Conservation (phyloP, 2,797 vertebrate genomes). For the Carapus acus region DNA sequence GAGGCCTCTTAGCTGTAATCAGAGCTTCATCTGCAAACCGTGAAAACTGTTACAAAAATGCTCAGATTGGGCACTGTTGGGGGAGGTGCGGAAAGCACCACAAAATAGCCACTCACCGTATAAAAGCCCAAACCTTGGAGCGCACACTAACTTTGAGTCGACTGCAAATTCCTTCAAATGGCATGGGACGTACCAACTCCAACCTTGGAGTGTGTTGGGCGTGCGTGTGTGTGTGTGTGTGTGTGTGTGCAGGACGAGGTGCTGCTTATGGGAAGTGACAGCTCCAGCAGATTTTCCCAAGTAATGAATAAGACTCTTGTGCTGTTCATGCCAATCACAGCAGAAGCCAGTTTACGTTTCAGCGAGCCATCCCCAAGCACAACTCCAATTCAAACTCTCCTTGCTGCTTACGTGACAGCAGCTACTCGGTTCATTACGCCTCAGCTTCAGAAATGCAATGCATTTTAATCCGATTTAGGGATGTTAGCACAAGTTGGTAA, state of each 20-base stretch:
- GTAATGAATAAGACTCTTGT: conserved; percentile 11
- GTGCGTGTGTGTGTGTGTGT: not conserved
- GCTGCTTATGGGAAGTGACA: conserved; percentile 14
- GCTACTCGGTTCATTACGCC: not conserved
- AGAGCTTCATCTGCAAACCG: conserved; percentile 19
- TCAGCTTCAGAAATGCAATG: conserved; percentile 2
- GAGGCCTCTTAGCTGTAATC: conserved; percentile 24
- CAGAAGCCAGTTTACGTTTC: conserved; percentile 18
- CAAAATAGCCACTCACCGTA: not conserved
- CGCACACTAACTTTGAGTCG: not conserved
- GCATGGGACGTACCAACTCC: not conserved
- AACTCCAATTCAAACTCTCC: not conserved
- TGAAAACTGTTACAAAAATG: conserved; percentile 2
- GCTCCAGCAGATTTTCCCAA: conserved; percentile 11
- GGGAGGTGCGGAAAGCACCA: not conserved
- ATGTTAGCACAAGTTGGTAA: not conserved
- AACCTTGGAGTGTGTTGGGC: not conserved
- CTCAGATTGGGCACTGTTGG: not conserved
- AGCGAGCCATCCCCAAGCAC: not conserved
- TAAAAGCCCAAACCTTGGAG: not conserved
- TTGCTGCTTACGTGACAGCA: conserved; percentile 15
- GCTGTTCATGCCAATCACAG: conserved; percentile 3
- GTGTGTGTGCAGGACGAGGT: not conserved
- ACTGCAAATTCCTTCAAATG: conserved; percentile 2
- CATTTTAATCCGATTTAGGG: not conserved